phyloP scores from a whole-genome alignment of 2,113 vertebrate species.

The Nibea albiflora region DNA sequence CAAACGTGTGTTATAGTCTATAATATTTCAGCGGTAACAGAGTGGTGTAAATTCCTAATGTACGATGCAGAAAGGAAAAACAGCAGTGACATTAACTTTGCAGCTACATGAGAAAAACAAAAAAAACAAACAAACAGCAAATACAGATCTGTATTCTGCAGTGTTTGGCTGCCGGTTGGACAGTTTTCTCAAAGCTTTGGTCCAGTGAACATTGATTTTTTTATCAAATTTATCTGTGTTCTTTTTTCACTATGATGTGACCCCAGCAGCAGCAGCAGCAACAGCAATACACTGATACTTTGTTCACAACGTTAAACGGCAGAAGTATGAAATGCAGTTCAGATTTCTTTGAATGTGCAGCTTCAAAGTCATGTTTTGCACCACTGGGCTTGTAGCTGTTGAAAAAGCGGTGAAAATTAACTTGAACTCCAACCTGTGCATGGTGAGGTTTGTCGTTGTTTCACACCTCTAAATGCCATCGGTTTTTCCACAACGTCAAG shows the following conservation, averaged over 20 bases:
- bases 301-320: background rate
- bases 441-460: background rate
- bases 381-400: background rate
- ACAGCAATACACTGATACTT: background rate
- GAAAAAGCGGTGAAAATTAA: background rate
- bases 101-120: background rate
- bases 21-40: background rate
- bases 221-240: background rate
- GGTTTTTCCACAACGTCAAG: background rate
- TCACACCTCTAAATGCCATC: background rate
- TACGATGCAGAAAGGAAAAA: background rate
- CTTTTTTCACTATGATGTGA: background rate
- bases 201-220: conserved; percentile 19
- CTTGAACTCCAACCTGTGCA: background rate
- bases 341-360: background rate
- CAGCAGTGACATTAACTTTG: conserved; percentile 14
- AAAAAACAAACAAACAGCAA: background rate
- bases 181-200: conserved; percentile 1
- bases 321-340: background rate
- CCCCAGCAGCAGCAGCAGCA: background rate
- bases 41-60: background rate
- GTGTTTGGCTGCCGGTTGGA: background rate
- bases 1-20: background rate
- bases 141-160: background rate
- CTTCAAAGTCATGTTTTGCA: background rate